Evolutionary conservation across 2,113 vertebrate genomes (phyloP), one percentile per base, ranked within the genome.

Genomic region (Siniperca knerii): DNA sequence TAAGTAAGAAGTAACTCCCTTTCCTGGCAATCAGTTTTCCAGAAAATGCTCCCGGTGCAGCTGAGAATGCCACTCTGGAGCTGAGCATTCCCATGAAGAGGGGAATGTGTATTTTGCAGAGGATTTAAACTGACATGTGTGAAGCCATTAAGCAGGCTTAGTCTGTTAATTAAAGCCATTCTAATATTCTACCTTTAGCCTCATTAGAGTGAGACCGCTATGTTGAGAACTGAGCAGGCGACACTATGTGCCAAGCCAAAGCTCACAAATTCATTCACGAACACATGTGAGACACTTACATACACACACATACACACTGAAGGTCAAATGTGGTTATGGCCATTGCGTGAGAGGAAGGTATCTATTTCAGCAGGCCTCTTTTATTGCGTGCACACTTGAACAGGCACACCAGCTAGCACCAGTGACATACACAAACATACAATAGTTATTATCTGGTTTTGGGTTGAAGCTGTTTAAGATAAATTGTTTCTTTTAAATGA

Each of bases 71-170:
- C 86, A 58, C 75, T 80, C 54, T 25, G 77, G 71, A 72, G 66
- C 50, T 29, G 52, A 81, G 82, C 72, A 76, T 84, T 87, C 84
- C 82, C 75, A 78, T 66, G 75, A 83, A 85, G 80, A 76, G 1
- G 72, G 88, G 85, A 85, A 89, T 91, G 93, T 94, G 94, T 83
- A 87, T 86, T 87, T 92, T 90, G 75, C 54, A 23, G 74, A 42
- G 83, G 91, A 86, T 92, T 89, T 92, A 88, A 91, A 67, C 64
- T 1, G 86, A 86, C 92, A 94, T 85, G 93, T 92, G 92, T 83
- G 88, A 91, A 93, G 87, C 77, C 79, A 90, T 91, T 92, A 88
- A 50, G 62, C 21, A 25, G 86, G 84, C 80, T 87, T 90, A 89
- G 86, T 67, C 71, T 77, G 68, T 86, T 91, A 71, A 93, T 87